Evolutionary conservation across 2,113 vertebrate species (phyloP), one percentile per base, ranked within the genome.

Genomic region (Archilochus colubris): DNA sequence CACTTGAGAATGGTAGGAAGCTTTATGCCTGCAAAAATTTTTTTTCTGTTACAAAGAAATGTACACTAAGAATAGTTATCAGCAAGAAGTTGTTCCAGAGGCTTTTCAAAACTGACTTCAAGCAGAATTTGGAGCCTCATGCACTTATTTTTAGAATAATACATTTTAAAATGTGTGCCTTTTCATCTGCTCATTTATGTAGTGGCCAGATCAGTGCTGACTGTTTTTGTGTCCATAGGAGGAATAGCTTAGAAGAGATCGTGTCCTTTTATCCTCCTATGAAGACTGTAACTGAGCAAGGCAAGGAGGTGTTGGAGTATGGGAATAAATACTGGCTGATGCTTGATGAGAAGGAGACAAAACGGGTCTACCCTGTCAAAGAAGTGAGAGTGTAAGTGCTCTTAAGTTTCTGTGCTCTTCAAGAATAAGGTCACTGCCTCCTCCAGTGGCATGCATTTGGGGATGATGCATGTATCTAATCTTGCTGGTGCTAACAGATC

Each of bases 321-420:
- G 97, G 91, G 93, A 99, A 99, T 97, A 99, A 99, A 93, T 99
- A 99, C 97, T 99, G 99, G 99, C 97, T 99, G 81, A 99, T 99
- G 99, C 97, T 99, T 94, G 97, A 96, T 9, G 98, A 99, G 61
- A 97, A 79, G 38, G 98, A 99, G 33, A 97, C 95, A 1, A 76
- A 96, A 28, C 53, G 4, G 6, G 4, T 98, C 53, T 99, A 99
- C 48, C 97, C 98, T 0, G 97, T 97, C 33, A 99, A 99, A 89
- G 98, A 98, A 57, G 97, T 97, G 36, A 98, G 98, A 94, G 98
- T 98, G 99, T 99, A 96, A 97, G 98, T 96, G 63, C 53, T 72
- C 30, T 74, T 55, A 50, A 69, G 90, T 67, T 76, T 78, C 40
- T 75, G 83, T 58, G 30, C 67, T 62, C 31, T 69, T 43, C 16